These are phyloP conservation scores for Neomonachus schauinslandi DNA, from an alignment of 2,113 vertebrate species.

Conservation along the genomic window DNA sequence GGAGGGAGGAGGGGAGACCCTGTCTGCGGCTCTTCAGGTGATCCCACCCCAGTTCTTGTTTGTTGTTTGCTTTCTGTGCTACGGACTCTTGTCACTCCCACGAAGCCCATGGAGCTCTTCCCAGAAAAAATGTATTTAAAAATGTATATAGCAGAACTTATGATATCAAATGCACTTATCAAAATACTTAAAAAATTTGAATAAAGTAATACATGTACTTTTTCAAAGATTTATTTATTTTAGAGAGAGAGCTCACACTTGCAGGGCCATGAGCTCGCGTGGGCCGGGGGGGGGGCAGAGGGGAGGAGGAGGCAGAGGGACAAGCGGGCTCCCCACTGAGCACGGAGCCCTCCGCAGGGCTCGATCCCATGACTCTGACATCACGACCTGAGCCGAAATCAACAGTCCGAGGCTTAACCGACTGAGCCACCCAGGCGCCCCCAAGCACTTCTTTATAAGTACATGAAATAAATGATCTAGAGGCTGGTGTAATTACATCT, in stretches of 20 bases:
- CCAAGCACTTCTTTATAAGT: background rate
- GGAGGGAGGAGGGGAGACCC: background rate
- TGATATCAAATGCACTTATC: background rate
- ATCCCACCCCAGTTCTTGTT: background rate
- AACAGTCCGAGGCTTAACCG: fast-evolving
- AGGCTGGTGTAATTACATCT: background rate
- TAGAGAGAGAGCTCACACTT: background rate
- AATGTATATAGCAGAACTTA: background rate
- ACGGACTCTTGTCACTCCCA: background rate
- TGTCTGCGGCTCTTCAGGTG: background rate
- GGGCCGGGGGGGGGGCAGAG: background rate
- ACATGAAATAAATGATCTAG: background rate
- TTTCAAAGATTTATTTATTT: background rate
- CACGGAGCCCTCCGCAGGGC: background rate
- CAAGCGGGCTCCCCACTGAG: background rate
- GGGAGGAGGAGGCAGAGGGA: background rate
- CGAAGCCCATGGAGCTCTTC: background rate
- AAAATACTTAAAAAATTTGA: background rate
- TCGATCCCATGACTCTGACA: background rate
- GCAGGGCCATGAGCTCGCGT: no score
- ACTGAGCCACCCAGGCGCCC: background rate
- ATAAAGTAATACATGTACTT: background rate
- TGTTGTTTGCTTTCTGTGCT: no score
- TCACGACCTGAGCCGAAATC: background rate
- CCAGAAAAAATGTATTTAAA: background rate